These are phyloP conservation scores for Labroides dimidiatus DNA, from an alignment of 2,797 vertebrate species.

Conservation along the genomic window DNA sequence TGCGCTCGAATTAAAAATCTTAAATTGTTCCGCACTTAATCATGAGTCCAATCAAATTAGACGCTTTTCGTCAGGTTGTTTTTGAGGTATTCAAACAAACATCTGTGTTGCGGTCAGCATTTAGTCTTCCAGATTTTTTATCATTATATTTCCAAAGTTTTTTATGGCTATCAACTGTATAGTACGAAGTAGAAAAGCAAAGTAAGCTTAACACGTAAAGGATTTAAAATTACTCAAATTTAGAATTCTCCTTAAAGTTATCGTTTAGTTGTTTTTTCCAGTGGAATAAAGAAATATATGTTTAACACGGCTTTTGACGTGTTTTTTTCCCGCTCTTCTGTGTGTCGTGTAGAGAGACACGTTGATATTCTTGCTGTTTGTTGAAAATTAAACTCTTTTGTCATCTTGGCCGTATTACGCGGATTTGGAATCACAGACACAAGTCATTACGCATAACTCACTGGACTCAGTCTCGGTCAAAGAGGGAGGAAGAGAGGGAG, in stretches of 20 bases:
- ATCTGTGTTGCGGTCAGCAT: neutral
- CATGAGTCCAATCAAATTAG: neutral
- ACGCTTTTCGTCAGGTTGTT: neutral
- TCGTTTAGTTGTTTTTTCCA: too few relatives aligned
- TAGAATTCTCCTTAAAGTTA: too few relatives aligned
- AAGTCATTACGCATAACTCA: conserved; percentile 6
- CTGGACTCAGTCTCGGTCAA: neutral
- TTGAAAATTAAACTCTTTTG: neutral
- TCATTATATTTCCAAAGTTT: neutral
- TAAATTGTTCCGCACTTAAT: neutral
- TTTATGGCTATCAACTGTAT: neutral
- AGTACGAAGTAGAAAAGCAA: neutral
- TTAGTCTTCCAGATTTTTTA: neutral
- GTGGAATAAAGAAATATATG: too few relatives aligned
- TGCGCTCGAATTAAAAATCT: neutral
- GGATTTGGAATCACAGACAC: neutral
- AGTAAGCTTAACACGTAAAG: too few relatives aligned
- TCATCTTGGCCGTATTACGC: neutral
- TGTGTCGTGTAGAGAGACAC: neutral
- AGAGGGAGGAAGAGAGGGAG: neutral
- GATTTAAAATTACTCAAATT: too few relatives aligned
- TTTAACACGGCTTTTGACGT: neutral
- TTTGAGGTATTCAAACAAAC: neutral
- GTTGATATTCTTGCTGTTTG: neutral
- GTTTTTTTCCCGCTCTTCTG: neutral